Percentiles rank a stretch among this genome's conserved stretches.
Conservation (phyloP, 2,797 vertebrate genomes). For the Tragopan temminckii region DNA sequence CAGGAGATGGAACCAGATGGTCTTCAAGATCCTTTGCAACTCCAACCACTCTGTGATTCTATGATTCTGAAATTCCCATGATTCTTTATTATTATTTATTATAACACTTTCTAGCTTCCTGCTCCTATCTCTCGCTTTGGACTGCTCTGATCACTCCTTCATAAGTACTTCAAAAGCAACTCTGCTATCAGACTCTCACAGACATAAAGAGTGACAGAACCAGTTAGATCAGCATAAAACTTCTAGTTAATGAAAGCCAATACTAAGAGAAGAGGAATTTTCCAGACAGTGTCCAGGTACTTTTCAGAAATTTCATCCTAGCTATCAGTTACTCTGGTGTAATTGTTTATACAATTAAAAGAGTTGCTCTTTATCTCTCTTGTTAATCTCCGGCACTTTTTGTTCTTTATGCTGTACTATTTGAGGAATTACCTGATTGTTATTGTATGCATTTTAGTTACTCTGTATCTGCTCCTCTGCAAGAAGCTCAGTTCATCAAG, state of each 20-base stretch:
- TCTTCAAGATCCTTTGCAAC: background rate
- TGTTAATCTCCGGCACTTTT: background rate
- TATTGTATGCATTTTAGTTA: background rate
- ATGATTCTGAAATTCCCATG: background rate
- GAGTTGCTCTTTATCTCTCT: background rate
- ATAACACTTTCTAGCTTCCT: background rate
- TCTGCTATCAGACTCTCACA: background rate
- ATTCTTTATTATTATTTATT: background rate
- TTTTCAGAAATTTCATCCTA: background rate
- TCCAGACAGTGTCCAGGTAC: background rate
- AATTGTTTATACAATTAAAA: background rate
- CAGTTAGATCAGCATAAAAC: background rate
- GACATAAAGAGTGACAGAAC: background rate
- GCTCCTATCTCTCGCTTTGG: fast-evolving
- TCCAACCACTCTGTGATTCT: background rate
- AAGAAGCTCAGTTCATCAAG: background rate
- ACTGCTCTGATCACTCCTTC: background rate
- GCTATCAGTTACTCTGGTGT: background rate
- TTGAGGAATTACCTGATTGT: background rate
- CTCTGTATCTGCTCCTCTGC: background rate
- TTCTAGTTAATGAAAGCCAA: background rate
- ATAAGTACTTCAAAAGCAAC: background rate
- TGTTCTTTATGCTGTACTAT: background rate
- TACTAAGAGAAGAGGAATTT: background rate
- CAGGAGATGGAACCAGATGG: background rate